Evolutionary conservation across 2,113 vertebrate genomes (phyloP).

Genomic region (Rattus rattus): DNA sequence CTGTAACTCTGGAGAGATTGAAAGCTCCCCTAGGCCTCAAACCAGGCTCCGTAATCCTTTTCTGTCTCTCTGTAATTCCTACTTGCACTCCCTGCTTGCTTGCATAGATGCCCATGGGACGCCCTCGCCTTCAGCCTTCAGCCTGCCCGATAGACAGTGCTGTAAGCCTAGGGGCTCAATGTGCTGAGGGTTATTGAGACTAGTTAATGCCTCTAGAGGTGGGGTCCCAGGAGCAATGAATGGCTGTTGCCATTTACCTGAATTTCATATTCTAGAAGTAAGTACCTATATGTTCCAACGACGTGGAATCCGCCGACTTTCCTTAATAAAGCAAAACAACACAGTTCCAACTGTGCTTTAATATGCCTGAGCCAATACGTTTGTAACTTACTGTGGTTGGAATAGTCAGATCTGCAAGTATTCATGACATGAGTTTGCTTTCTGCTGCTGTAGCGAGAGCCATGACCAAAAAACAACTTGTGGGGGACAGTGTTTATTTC

Average conservation of each 20-base stretch:
- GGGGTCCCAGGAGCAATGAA: background rate
- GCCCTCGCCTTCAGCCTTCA: too few species aligned
- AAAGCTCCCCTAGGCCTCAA: background rate
- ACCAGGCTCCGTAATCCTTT: background rate
- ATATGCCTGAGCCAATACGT: background rate
- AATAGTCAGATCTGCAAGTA: background rate
- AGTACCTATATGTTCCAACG: background rate
- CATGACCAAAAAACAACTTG: background rate
- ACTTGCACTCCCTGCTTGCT: background rate
- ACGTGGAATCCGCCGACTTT: background rate
- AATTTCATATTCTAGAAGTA: conserved; percentile 31
- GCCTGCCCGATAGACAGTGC: fast-evolving
- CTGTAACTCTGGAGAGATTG: background rate
- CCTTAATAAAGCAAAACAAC: background rate
- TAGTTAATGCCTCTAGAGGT: background rate
- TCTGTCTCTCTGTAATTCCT: background rate
- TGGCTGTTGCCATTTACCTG: background rate
- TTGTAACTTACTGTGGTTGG: background rate
- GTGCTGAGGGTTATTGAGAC: background rate
- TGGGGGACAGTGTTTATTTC: background rate
- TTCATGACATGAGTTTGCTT: background rate
- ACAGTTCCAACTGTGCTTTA: background rate
- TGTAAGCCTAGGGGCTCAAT: background rate
- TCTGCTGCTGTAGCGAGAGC: background rate
- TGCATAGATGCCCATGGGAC: background rate